A percentile compares a stretch with the other conserved stretches of the same genome.
Conservation (phyloP, 2,113 vertebrate genomes). For the Cyrtonyx montezumae region DNA sequence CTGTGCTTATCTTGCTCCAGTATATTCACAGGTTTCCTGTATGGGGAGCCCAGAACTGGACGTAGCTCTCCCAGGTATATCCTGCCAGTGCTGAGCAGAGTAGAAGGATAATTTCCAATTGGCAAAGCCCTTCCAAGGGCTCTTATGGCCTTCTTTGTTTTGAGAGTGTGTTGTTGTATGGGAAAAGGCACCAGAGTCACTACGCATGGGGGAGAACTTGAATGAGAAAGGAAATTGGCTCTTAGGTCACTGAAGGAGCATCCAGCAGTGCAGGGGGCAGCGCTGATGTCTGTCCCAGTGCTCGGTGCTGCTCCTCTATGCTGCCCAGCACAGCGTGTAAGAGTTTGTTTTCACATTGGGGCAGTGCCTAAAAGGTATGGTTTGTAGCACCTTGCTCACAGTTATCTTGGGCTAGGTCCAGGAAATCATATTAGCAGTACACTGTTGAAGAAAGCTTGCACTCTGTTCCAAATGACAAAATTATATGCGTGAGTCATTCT, state of each 20-base stretch:
- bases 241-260: not conserved
- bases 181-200: not conserved
- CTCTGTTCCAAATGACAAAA: not conserved
- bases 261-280: not conserved
- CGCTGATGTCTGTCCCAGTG: not conserved
- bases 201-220: too few relatives aligned
- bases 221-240: rapidly evolving
- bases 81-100: too few relatives aligned
- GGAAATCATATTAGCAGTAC: rapidly evolving
- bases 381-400: not conserved
- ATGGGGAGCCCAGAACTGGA: too few relatives aligned
- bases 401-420: rapidly evolving
- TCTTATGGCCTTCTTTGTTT: too few relatives aligned
- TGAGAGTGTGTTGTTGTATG: too few relatives aligned
- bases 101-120: too few relatives aligned
- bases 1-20: too few relatives aligned
- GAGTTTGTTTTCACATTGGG: not conserved
- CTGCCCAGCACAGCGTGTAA: rapidly evolving
- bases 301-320: rapidly evolving
- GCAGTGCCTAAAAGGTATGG: not conserved
- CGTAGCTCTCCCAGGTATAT: too few relatives aligned
- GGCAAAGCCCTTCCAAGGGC: too few relatives aligned
- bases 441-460: rapidly evolving
- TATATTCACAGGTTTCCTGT: too few relatives aligned
- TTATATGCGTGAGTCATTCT: not conserved